phyloP scores from a whole-genome alignment of 2,797 vertebrate genomes.

The Phrynocephalus vlangalii region DNA sequence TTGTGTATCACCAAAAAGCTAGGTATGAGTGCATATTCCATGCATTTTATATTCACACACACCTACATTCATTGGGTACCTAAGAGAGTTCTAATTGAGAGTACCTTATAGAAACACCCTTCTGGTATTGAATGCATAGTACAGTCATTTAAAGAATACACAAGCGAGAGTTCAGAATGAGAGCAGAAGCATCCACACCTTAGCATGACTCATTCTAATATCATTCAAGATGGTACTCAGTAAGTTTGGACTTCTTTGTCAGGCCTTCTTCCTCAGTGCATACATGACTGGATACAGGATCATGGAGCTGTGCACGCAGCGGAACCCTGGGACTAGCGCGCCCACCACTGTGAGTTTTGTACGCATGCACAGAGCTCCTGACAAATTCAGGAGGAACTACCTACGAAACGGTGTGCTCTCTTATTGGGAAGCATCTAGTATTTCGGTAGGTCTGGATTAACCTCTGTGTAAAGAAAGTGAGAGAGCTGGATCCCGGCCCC shows the following conservation, averaged over 20 bases:
- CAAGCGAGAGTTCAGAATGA: too few species aligned
- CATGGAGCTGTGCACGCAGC: too few species aligned
- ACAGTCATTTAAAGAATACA: not conserved
- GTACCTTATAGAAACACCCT: not conserved
- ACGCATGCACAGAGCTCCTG: not conserved
- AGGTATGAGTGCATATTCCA: too few species aligned
- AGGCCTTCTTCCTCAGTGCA: not conserved
- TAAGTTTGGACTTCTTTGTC: not conserved
- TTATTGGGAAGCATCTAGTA: not conserved
- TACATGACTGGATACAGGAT: not conserved
- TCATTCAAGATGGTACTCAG: not conserved
- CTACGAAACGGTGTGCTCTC: not conserved
- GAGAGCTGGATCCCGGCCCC: not conserved
- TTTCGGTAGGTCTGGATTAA: not conserved
- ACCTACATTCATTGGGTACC: not conserved
- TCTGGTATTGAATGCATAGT: not conserved
- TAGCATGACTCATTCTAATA: not conserved
- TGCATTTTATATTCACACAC: not conserved
- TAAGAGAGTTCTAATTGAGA: not conserved
- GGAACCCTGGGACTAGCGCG: too few species aligned
- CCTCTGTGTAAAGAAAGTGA: not conserved
- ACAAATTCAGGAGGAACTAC: not conserved
- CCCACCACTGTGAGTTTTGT: not conserved
- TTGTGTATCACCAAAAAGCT: not conserved
- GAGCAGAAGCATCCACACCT: too few species aligned